A percentile compares a stretch with the other conserved stretches of the same genome.
These are phyloP conservation scores for Tauraco hartlaubi DNA, from an alignment of 2,797 vertebrate species.

Conservation along the genomic window DNA sequence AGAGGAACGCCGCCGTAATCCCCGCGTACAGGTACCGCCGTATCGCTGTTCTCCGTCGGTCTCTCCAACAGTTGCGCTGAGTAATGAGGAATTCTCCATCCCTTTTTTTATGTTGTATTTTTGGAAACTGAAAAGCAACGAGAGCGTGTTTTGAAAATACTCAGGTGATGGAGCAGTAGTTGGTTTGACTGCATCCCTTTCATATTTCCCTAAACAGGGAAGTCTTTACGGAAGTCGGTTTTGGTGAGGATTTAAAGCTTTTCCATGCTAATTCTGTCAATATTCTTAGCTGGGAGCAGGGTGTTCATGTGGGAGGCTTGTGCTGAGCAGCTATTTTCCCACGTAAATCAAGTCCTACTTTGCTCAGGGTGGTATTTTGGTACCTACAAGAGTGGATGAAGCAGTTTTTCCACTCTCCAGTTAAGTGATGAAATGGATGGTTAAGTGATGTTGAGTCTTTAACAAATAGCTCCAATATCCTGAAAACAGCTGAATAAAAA, in stretches of 20 bases:
- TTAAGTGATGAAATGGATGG: not conserved
- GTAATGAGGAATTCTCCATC: accelerated
- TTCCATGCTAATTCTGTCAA: not conserved
- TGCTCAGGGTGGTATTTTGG: not conserved
- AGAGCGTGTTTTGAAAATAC: accelerated
- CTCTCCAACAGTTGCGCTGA: accelerated
- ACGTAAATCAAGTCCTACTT: accelerated
- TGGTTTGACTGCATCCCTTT: not conserved
- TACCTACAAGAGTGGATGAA: not conserved
- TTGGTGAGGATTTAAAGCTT: not conserved
- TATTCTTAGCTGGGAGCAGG: not conserved
- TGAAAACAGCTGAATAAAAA: not conserved
- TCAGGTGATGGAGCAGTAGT: not conserved
- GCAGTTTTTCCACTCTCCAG: not conserved
- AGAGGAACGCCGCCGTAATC: accelerated
- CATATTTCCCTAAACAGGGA: accelerated
- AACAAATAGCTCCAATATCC: not conserved
- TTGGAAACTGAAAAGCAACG: not conserved
- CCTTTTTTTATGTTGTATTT: accelerated
- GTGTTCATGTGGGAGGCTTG: not conserved
- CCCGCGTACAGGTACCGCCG: not conserved
- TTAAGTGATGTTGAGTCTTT: not conserved
- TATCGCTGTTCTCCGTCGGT: not conserved
- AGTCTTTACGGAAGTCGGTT: accelerated
- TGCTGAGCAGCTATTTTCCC: not conserved